Evolutionary conservation across 2,888 invertebrate species (phyloP), one percentile per base, ranked within the genome.

Genomic region (Orthosia gothica): DNA sequence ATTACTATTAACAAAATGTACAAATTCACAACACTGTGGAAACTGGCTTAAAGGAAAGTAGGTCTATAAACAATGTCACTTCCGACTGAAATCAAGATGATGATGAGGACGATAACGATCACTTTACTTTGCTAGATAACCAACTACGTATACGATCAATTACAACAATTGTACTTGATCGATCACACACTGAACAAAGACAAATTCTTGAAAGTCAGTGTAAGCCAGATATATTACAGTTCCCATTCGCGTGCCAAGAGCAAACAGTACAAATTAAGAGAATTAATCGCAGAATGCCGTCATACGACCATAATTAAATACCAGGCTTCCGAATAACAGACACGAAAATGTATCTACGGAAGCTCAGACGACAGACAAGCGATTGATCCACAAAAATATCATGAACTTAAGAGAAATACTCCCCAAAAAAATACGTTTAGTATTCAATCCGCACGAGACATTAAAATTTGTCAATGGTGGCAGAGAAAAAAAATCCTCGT

Each of bases 401-500:
- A 57, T 52, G 64, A 70, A 67, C 59, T 63, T 63, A 52, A 40
- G 23, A 58, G 23, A 15, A 49, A 58, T 23, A 50, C 26, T 23
- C 23, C 5, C 23, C 2, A 59, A 74, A 81, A 70, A 75, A 75
- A 64, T 40, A 68, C 12, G n/a, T 93, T 95, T 95, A 92, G 90
- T 93, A 95, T 95, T 95, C 94, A 93, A 93, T 92, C 87, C 92
- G 86, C 91, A 85, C 68, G 85, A 77, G 79, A 77, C 89, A 91
- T 92, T 92, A 79, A 76, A 89, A 91, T 92, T 93, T 91, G 90
- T 93, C 92, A 93, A 90, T 91, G 91, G 89, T 87, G 91, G 87
- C 83, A 88, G 87, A 54, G 59, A 91, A 92, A 91, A 92, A 92
- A 92, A 90, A 80, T 87, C 76, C 88, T 85, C 84, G 77, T 82